Evolutionary conservation across 1,140 invertebrate species (phyloP).

Genomic region (Pararge aegeria): DNA sequence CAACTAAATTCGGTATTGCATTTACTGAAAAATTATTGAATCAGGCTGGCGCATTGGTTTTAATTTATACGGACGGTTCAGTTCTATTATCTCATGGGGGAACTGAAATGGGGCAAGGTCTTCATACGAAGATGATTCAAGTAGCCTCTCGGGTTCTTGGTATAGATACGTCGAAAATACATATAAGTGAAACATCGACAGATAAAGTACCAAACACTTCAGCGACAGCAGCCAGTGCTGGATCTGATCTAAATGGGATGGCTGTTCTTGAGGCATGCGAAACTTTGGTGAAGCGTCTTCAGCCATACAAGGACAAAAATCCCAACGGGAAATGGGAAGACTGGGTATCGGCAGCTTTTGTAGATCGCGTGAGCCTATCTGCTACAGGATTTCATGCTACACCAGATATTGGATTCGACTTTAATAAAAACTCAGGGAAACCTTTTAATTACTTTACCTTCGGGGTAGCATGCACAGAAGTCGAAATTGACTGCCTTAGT

Average conservation of each 20-base stretch:
- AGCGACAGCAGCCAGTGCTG: conserved; percentile 93
- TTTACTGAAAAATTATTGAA: conserved; percentile 91
- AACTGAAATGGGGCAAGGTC: conserved; percentile 97
- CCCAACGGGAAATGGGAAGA: conserved; percentile 92
- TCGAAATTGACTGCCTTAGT: conserved; percentile 93
- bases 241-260: conserved; percentile 97
- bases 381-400: conserved; percentile 92
- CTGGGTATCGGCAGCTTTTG: conserved; percentile 91
- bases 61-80: conserved; percentile 95
- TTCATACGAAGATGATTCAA: conserved; percentile 98
- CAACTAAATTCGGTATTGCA: conserved; percentile 94
- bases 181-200: conserved; percentile 93
- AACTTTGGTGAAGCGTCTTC: conserved; percentile 86
- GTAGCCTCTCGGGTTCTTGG: conserved; percentile 87
- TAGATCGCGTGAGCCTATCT: conserved; percentile 89
- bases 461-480: conserved; percentile 89
- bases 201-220: conserved; percentile 97
- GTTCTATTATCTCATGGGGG: conserved; percentile 95
- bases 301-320: conserved; percentile 88
- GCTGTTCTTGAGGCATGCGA: conserved; percentile 94
- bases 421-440: conserved; percentile 84
- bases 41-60: conserved; percentile 93
- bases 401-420: conserved; percentile 89
- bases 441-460: conserved; percentile 91
- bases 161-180: conserved; percentile 88